Evolutionary conservation across 1,140 invertebrate genomes (phyloP).

Genomic region (Nymphalis io): DNA sequence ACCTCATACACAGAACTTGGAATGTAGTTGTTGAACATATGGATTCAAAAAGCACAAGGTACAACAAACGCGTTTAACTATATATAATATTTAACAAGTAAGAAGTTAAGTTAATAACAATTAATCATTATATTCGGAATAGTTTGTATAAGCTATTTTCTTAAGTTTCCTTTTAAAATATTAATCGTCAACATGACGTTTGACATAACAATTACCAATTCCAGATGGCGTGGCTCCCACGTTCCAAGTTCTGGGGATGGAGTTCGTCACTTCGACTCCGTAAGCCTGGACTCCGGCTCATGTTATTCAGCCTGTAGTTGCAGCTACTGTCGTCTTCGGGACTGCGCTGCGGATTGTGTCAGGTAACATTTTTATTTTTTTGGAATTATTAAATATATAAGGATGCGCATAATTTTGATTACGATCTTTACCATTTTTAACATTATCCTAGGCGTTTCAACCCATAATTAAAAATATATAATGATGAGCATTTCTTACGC

Average conservation of each 20-base stretch:
- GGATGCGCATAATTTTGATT: not conserved
- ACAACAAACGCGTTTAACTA: slow-evolving; percentile 22
- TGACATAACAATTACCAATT: slow-evolving; percentile 31
- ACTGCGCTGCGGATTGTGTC: slow-evolving; percentile 71
- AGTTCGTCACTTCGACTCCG: slow-evolving; percentile 61
- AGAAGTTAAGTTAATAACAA: too few relatives aligned
- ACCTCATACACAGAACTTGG: slow-evolving; percentile 87
- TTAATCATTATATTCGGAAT: too few relatives aligned
- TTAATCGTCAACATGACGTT: too few relatives aligned
- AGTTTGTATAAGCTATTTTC: too few relatives aligned
- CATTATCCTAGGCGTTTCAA: too few relatives aligned
- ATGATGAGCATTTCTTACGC: too few relatives aligned
- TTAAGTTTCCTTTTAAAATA: too few relatives aligned
- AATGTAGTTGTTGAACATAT: slow-evolving; percentile 83
- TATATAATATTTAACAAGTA: too few relatives aligned
- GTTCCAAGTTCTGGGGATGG: slow-evolving; percentile 67
- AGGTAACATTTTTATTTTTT: slow-evolving; percentile 48
- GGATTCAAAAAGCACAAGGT: slow-evolving; percentile 82
- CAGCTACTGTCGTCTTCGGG: slow-evolving; percentile 78
- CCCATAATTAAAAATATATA: too few relatives aligned
- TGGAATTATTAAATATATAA: not conserved
- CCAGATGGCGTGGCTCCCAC: slow-evolving; percentile 70
- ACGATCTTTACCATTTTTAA: too few relatives aligned
- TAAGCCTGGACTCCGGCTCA: slow-evolving; percentile 77
- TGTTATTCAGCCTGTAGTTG: slow-evolving; percentile 82